Evolutionary conservation across 2,888 invertebrate genomes (phyloP).

Genomic region (Hydroisotoma schaefferi): DNA sequence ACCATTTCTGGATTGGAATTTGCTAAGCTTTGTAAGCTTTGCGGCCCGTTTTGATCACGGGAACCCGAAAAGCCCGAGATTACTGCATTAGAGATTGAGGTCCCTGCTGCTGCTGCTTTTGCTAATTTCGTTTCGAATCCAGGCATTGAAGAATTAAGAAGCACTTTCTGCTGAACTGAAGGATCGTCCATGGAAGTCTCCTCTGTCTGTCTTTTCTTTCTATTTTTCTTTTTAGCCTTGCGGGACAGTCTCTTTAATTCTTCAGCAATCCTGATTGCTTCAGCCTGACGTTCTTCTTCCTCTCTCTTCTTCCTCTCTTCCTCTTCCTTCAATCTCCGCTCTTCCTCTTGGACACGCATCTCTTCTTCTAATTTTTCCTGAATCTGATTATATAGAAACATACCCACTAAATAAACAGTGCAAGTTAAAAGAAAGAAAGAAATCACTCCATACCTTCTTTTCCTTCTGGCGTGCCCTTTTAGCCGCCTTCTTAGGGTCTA

Average conservation of each 20-base stretch:
- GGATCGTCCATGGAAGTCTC: not conserved
- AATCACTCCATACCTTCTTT: constrained; percentile 60
- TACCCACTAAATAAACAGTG: not conserved
- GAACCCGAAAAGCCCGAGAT: no score
- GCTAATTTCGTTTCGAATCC: no score
- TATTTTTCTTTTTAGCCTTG: constrained; percentile 34
- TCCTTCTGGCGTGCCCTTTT: constrained; percentile 77
- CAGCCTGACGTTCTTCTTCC: constrained; percentile 14
- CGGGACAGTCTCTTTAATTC: constrained; percentile 22
- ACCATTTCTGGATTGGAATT: constrained; percentile 56
- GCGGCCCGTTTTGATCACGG: no score
- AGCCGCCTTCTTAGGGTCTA: constrained; percentile 66
- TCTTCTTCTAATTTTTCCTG: constrained; percentile 8
- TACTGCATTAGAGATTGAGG: not conserved
- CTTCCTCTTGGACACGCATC: constrained; percentile 14
- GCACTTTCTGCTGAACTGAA: no score
- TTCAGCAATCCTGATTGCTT: constrained; percentile 29
- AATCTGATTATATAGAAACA: not conserved
- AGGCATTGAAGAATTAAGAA: no score
- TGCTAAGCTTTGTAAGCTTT: no score
- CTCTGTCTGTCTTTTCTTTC: constrained; percentile 28
- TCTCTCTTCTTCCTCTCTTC: constrained; percentile 15
- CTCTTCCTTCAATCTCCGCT: constrained; percentile 15
- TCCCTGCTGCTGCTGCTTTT: not conserved
- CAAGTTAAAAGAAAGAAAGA: not conserved